Conservation (phyloP, 2,888 invertebrate species). For the Dexiosoma caninum region DNA sequence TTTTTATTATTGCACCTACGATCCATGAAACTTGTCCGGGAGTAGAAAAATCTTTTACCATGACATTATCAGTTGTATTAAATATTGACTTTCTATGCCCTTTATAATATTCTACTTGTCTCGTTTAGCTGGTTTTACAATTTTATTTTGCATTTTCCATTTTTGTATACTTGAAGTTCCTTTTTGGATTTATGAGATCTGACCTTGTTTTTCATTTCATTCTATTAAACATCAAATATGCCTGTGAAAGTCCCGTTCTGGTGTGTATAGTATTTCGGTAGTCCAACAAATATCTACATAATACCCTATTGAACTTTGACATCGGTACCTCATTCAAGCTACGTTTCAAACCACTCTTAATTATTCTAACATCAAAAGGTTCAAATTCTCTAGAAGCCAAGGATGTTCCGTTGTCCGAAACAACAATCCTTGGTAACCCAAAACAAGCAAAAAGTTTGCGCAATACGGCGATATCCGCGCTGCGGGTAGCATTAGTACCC, state of each 20-base stretch:
- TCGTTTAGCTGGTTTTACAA: too few species aligned
- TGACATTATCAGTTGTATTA: too few species aligned
- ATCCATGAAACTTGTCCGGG: too few species aligned
- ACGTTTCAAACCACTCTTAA: not conserved
- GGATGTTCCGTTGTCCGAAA: not conserved
- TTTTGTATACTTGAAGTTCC: too few species aligned
- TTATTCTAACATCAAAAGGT: not conserved
- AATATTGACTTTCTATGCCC: too few species aligned
- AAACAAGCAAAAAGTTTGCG: constrained; percentile 64
- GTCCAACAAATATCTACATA: not conserved
- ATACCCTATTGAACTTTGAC: not conserved
- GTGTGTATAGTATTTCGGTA: not conserved
- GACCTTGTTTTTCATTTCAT: too few species aligned
- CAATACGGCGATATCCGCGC: constrained; percentile 33
- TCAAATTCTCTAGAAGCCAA: not conserved
- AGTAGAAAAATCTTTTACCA: too few species aligned
- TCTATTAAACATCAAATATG: too few species aligned
- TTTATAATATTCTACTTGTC: too few species aligned
- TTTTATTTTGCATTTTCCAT: too few species aligned
- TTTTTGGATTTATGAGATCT: too few species aligned
- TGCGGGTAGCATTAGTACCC: constrained; percentile 56
- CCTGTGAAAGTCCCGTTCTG: not conserved
- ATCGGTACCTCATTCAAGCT: not conserved
- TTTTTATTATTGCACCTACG: too few species aligned
- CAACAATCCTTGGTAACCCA: constrained; percentile 64